phyloP scores from a whole-genome alignment of 53 echinoderm and acorn worm species.

The Holothuria scabra region DNA sequence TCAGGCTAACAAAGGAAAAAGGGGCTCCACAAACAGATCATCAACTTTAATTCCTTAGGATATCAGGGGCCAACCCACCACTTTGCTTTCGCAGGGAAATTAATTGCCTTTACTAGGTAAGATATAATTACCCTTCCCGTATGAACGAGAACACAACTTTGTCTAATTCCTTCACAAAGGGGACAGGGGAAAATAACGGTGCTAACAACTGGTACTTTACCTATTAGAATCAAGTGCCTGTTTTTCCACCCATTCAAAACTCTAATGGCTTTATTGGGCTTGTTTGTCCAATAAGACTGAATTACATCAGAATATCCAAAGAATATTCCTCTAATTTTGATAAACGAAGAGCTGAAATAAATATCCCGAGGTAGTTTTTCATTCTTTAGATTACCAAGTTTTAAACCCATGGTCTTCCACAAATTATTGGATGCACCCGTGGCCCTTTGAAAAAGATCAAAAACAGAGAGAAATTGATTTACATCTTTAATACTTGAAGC shows the following conservation, averaged over 20 bases:
- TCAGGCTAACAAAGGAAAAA: conserved; percentile 1
- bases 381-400: background rate
- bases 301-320: conserved; percentile 31
- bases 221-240: conserved; percentile 28
- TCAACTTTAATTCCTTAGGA: conserved; percentile 21
- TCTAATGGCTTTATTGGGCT: background rate
- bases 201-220: conserved; percentile 35
- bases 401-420: background rate
- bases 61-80: conserved; percentile 42
- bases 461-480: too few relatives aligned
- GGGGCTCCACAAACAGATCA: conserved; percentile 8
- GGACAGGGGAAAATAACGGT: conserved; percentile 13
- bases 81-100: background rate
- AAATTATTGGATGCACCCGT: conserved; percentile 46
- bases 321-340: conserved; percentile 48
- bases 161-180: background rate
- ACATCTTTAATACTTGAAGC: too few relatives aligned
- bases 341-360: conserved; percentile 11
- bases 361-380: conserved; percentile 31
- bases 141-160: conserved; percentile 34
- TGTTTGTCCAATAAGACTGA: background rate
- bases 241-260: conserved; percentile 26
- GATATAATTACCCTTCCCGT: conserved; percentile 39
- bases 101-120: conserved; percentile 7
- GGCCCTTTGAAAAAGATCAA: too few relatives aligned